Evolutionary conservation across 2,888 invertebrate species (phyloP).

Genomic region (Lasioglossum oenotherae): DNA sequence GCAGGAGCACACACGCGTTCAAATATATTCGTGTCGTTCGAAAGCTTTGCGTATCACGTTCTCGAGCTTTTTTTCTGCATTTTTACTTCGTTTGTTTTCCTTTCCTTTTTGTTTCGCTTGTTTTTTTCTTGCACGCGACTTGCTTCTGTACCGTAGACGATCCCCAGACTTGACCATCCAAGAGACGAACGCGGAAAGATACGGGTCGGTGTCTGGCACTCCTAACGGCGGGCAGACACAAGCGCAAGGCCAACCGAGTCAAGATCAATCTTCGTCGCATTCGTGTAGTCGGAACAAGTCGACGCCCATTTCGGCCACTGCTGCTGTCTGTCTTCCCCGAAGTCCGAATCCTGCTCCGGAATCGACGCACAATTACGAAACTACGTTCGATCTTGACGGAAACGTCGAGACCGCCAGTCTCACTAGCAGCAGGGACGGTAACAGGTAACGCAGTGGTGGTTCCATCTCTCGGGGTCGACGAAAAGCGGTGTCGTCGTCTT

Average conservation of each 20-base stretch:
- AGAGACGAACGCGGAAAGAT: slow-evolving; percentile 81
- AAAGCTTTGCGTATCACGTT: background rate
- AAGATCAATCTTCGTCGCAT: slow-evolving; percentile 75
- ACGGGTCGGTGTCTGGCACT: slow-evolving; percentile 79
- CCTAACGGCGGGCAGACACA: slow-evolving; percentile 71
- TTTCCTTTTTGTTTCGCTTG: slow-evolving; percentile 61
- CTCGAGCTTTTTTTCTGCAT: slow-evolving; percentile 19
- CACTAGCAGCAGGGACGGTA: slow-evolving; percentile 90
- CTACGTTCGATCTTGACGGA: slow-evolving; percentile 95
- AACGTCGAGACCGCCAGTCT: slow-evolving; percentile 95
- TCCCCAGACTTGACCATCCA: slow-evolving; percentile 82
- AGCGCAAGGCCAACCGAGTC: slow-evolving; percentile 52
- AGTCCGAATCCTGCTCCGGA: slow-evolving; percentile 77
- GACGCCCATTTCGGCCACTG: slow-evolving; percentile 61
- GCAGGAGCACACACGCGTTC: background rate
- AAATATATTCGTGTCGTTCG: background rate
- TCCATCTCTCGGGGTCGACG: background rate
- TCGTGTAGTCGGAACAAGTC: slow-evolving; percentile 82
- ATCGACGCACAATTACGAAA: slow-evolving; percentile 90
- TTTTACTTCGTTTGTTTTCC: background rate
- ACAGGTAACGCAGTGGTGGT: slow-evolving; percentile 87
- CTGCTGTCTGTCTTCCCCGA: slow-evolving; percentile 65
- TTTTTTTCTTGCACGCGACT: slow-evolving; percentile 68
- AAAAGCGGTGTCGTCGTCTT: background rate
- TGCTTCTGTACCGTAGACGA: slow-evolving; percentile 80